phyloP scores from a whole-genome alignment of 2,888 invertebrate genomes.

The Chrysodeixis includens region DNA sequence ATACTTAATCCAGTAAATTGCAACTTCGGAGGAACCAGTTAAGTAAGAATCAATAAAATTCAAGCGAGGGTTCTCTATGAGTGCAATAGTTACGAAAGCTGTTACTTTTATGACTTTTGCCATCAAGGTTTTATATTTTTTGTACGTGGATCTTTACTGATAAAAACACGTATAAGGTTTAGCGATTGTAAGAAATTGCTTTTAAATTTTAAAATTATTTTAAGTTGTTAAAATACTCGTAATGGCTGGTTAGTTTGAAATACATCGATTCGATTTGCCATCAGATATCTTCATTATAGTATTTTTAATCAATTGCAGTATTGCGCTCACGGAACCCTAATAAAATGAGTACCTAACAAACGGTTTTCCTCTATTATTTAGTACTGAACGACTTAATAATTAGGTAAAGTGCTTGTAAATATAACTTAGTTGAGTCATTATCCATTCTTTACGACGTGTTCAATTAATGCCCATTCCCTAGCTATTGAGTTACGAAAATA shows the following conservation, averaged over 20 bases:
- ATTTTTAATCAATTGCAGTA: background rate
- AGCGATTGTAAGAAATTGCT: too few species aligned
- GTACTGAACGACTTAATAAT: background rate
- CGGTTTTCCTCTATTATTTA: background rate
- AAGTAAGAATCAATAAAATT: background rate
- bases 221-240: too few species aligned
- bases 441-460: constrained; percentile 8
- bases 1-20: constrained; percentile 1
- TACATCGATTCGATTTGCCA: too few species aligned
- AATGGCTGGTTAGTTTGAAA: too few species aligned
- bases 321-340: background rate
- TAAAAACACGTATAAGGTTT: too few species aligned
- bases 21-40: background rate
- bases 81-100: too few species aligned
- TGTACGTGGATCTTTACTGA: too few species aligned
- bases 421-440: constrained; percentile 2
- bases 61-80: background rate
- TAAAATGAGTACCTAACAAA: constrained; percentile 1
- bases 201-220: too few species aligned
- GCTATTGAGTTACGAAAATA: background rate
- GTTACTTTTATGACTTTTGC: too few species aligned
- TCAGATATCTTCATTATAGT: too few species aligned
- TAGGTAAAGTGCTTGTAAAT: background rate
- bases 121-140: too few species aligned
- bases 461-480: background rate